Conservation (phyloP, 2,888 invertebrate genomes). For the Ophion costatus region DNA sequence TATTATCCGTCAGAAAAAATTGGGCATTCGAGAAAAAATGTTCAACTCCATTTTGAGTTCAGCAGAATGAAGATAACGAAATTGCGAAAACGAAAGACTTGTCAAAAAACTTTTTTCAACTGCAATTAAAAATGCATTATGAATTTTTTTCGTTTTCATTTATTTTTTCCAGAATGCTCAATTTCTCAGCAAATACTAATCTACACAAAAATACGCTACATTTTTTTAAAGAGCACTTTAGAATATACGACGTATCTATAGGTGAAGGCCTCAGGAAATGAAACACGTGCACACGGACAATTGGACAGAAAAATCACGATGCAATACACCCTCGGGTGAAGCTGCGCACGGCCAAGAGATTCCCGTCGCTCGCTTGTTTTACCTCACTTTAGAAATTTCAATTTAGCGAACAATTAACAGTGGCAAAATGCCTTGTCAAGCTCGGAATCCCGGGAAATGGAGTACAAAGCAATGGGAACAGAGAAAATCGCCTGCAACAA, state of each 20-base stretch:
- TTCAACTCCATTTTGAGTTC: too few relatives aligned
- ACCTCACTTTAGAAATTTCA: constrained; percentile 31
- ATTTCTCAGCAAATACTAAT: background rate
- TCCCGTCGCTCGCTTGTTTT: constrained; percentile 15
- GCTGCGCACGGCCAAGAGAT: constrained; percentile 2
- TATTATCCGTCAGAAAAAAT: too few relatives aligned
- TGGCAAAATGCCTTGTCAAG: constrained; percentile 26
- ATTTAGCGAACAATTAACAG: constrained; percentile 43
- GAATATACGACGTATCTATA: background rate
- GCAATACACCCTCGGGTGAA: constrained; percentile 5
- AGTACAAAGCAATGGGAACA: constrained; percentile 10
- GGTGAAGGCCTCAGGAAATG: background rate
- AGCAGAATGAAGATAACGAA: too few relatives aligned
- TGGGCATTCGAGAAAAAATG: too few relatives aligned
- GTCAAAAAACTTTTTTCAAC: too few relatives aligned
- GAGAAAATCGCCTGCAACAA: constrained; percentile 5
- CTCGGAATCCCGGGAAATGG: background rate
- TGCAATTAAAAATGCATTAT: too few relatives aligned
- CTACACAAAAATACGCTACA: background rate
- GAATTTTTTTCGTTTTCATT: too few relatives aligned
- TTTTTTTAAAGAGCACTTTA: background rate
- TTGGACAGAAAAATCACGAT: constrained; percentile 10
- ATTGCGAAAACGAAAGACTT: too few relatives aligned
- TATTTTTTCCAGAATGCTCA: too few relatives aligned
- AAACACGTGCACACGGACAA: background rate